These are phyloP conservation scores for Thereva unica DNA, from an alignment of 2,888 invertebrate species.

Conservation along the genomic window DNA sequence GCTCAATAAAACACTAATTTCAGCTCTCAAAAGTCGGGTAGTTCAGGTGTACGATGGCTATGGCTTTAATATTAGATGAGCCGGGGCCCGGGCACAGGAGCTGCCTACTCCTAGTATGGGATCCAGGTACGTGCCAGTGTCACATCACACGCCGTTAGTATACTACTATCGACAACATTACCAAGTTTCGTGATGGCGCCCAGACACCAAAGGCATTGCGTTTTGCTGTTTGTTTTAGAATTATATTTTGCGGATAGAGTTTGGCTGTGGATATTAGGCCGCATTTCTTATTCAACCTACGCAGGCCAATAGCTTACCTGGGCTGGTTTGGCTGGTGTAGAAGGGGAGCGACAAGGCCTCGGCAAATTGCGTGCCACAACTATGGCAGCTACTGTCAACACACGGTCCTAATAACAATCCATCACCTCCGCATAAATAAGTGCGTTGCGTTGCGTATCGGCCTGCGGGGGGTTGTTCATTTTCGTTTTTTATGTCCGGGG, in stretches of 20 bases:
- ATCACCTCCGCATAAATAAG: slow-evolving; percentile 38
- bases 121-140: slow-evolving; percentile 21
- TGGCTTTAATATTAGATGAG: too few relatives aligned
- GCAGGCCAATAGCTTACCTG: not conserved
- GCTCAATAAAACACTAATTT: slow-evolving; percentile 28
- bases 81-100: too few relatives aligned
- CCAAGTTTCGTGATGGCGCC: slow-evolving; percentile 24
- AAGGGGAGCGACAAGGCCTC: not conserved
- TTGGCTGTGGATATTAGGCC: not conserved
- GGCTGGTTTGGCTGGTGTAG: not conserved
- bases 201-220: not conserved
- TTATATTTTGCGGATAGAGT: slow-evolving; percentile 15
- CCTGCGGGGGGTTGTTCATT: slow-evolving; percentile 2
- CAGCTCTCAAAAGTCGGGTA: slow-evolving; percentile 13
- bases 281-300: slow-evolving; percentile 12
- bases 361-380: slow-evolving; percentile 38
- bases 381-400: slow-evolving; percentile 39
- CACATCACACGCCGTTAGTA: slow-evolving; percentile 24
- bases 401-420: slow-evolving; percentile 41
- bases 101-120: too few relatives aligned
- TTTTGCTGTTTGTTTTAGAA: slow-evolving; percentile 26
- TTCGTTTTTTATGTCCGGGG: too few relatives aligned
- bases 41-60: not conserved
- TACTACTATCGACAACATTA: slow-evolving; percentile 22
- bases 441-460: slow-evolving; percentile 22